A percentile compares a stretch with the other conserved stretches of the same genome.
phyloP scores from a whole-genome alignment of 92 coral and sea anemone genomes.

The Palythoa grandis region DNA sequence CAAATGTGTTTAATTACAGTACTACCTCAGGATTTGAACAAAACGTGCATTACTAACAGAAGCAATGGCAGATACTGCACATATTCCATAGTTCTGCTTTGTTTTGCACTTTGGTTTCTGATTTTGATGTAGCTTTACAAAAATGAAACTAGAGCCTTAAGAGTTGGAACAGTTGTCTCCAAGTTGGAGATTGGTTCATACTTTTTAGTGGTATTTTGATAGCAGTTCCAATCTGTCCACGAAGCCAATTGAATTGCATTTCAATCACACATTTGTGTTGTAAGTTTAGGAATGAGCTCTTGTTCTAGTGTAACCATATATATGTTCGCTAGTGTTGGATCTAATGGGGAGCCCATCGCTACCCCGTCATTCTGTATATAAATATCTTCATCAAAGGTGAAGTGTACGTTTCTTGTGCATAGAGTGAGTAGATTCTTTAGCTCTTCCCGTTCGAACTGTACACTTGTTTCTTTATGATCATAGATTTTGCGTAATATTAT shows the following conservation, averaged over 20 bases:
- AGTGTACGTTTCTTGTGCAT: too few relatives aligned
- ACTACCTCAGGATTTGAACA: slow-evolving; percentile 30
- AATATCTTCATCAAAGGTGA: too few relatives aligned
- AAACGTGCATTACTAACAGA: slow-evolving; percentile 8
- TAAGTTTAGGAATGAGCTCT: too few relatives aligned
- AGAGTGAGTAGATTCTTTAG: too few relatives aligned
- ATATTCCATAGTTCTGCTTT: slow-evolving; percentile 11
- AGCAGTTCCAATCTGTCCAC: slow-evolving; percentile 31
- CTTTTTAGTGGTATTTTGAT: slow-evolving; percentile 32
- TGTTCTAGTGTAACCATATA: slow-evolving; percentile 23
- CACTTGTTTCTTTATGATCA: too few relatives aligned
- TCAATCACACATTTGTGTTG: slow-evolving; percentile 5
- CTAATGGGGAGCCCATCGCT: too few relatives aligned
- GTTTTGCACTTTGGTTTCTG: slow-evolving; percentile 47
- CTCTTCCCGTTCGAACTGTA: too few relatives aligned
- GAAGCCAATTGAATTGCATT: slow-evolving; percentile 34
- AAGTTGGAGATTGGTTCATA: slow-evolving; percentile 43
- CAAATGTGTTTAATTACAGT: slow-evolving; percentile 35
- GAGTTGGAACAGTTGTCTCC: slow-evolving; percentile 33
- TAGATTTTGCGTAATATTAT: too few relatives aligned
- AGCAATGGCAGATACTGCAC: slow-evolving; percentile 17
- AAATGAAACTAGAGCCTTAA: slow-evolving; percentile 27
- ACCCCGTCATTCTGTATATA: too few relatives aligned
- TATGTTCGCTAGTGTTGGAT: too few relatives aligned
- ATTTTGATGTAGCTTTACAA: slow-evolving; percentile 35